Base-by-base conservation (phyloP, 2,888 invertebrate genomes). In the Spisula solida region DNA sequence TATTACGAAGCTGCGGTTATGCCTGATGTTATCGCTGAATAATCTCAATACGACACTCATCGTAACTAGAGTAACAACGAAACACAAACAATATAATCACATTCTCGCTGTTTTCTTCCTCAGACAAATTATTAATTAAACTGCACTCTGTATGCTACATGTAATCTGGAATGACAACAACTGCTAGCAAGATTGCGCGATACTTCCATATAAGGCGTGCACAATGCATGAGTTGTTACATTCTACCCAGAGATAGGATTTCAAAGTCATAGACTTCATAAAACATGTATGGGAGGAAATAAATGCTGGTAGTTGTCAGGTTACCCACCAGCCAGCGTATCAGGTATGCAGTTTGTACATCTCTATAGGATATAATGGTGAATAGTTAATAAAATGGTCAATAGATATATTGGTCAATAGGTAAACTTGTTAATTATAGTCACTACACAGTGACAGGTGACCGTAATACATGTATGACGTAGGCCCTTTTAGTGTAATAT, bases 121-220 rank as follows among this genome's bases (percentile, higher is more conserved):
- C 60, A 66, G n/a, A 66, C 60, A n/a, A 66, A 66, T 66, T 66
- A 66, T 66, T 66, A 66, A 66, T 66, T 66, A 66, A 60, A 66
- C n/a, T 66, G 10, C 60, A 66, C 60, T 66, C 25, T 10, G 60
- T 25, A n/a, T 25, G 25, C n/a, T 66, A 25, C 25, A 66, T 25
- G 25, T 66, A 25, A 12, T n/a, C 60, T 25, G 60, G 60, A 25
- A 66, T 66, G 20, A 25, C 60, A 66, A 66, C 60, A 66, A 66
- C 25, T 66, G 0, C 5, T 66, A 1, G 20, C 25, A 25, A 66
- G n/a, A 25, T 66, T 66, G 20, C 25, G 60, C 25, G 25, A 66
- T 66, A 66, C 25, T 66, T 66, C 60, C 60, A n/a, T 66, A 66
- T 66, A 66, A 8, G 60, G 60, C 25, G 8, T n/a, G 60, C 25